These are phyloP conservation scores for Amphibalanus amphitrite DNA, from an alignment of 1,140 invertebrate genomes.

Conservation along the genomic window DNA sequence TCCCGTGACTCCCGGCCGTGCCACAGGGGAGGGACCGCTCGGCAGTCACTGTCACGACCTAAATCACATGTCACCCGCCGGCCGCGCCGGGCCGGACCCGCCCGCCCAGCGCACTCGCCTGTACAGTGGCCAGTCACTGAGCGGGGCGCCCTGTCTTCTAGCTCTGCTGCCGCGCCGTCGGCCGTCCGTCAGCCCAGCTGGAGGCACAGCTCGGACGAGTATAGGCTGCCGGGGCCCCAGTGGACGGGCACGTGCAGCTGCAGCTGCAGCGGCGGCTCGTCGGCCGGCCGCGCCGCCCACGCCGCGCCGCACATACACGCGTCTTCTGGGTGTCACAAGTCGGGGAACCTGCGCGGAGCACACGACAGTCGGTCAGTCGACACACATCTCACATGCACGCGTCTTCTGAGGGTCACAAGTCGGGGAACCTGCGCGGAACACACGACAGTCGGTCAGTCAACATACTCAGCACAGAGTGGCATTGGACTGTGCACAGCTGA, in stretches of 20 bases:
- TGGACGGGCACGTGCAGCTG: neutral
- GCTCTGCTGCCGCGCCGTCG: neutral
- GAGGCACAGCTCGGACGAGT: neutral
- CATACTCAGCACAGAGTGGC: neutral
- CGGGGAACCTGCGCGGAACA: slow-evolving; percentile 39
- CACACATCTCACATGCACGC: neutral
- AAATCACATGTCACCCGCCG: too few relatives aligned
- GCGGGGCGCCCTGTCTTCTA: neutral
- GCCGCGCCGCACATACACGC: neutral
- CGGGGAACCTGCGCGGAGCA: slow-evolving; percentile 39
- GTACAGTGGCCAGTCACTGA: too few relatives aligned
- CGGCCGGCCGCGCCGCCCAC: neutral
- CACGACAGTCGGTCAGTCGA: slow-evolving; percentile 5
- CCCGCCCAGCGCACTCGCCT: neutral
- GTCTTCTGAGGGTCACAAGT: slow-evolving; percentile 45
- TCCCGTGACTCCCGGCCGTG: too few relatives aligned
- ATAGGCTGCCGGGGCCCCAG: neutral
- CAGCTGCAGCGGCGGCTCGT: neutral
- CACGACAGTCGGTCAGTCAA: slow-evolving; percentile 5
- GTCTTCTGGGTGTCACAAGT: slow-evolving; percentile 45
- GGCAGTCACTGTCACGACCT: too few relatives aligned
- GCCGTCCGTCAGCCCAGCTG: neutral
- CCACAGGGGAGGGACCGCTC: too few relatives aligned
- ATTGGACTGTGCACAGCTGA: too few relatives aligned
- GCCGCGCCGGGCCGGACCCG: too few relatives aligned